Conservation (phyloP, 2,888 invertebrate genomes). For the Sarcophaga subvicina region DNA sequence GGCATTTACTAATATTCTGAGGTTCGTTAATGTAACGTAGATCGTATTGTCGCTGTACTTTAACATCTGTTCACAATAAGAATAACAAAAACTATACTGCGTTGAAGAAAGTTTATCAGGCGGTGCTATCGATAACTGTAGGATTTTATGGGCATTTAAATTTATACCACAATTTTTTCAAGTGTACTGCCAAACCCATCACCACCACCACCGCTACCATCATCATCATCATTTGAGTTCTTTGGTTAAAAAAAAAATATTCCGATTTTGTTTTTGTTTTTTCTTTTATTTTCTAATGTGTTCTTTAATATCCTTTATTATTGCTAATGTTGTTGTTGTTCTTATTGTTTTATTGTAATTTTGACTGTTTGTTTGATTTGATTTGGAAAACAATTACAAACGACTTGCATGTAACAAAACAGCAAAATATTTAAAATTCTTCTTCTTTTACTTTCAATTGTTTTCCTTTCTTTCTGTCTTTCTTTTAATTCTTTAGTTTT, state of each 20-base stretch:
- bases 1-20: no score
- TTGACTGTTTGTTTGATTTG: constrained; percentile 51
- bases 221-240: constrained; percentile 12
- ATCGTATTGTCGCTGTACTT: no score
- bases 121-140: no score
- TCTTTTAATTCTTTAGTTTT: constrained; percentile 35
- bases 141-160: no score
- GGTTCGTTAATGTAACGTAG: no score
- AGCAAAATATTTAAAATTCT: constrained; percentile 63
- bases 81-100: no score
- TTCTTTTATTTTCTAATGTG: constrained; percentile 8
- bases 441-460: constrained; percentile 36
- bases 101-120: no score
- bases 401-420: constrained; percentile 47
- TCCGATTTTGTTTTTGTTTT: constrained; percentile 19
- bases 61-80: no score
- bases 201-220: no score
- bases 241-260: constrained; percentile 37
- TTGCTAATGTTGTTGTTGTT: background rate
- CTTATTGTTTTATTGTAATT: background rate
- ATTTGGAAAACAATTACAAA: constrained; percentile 63
- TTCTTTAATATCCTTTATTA: constrained; percentile 59
- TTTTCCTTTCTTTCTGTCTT: constrained; percentile 42
- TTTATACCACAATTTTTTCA: background rate
- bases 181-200: constrained; percentile 31